phyloP scores from a whole-genome alignment of 2,113 vertebrate species.

The Tenrec ecaudatus region DNA sequence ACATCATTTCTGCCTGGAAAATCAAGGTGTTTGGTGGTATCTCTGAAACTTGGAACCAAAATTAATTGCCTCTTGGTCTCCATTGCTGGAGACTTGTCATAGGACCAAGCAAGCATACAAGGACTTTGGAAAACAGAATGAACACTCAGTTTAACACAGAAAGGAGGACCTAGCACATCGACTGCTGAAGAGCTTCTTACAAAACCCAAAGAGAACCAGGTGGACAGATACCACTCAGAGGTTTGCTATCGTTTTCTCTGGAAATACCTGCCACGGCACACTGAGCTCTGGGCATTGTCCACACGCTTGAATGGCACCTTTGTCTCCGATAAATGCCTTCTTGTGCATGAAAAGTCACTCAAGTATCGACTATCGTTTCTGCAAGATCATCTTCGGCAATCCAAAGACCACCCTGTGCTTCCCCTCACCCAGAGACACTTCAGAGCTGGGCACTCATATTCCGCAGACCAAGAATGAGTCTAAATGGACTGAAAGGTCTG shows the following conservation, averaged over 20 bases:
- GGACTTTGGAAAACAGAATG: slow-evolving; percentile 40
- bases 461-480: slow-evolving; percentile 16
- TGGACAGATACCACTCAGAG: background rate
- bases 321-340: slow-evolving; percentile 36
- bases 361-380: slow-evolving; percentile 2
- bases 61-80: background rate
- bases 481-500: slow-evolving; percentile 24
- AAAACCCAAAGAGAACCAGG: slow-evolving; percentile 46
- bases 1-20: slow-evolving; percentile 43
- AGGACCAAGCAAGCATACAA: background rate
- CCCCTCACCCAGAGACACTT: background rate
- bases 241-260: slow-evolving; percentile 34
- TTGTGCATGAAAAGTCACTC: slow-evolving; percentile 39
- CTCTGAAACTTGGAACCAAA: background rate
- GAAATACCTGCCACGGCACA: background rate
- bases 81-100: background rate
- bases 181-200: slow-evolving; percentile 36
- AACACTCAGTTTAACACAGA: slow-evolving; percentile 69
- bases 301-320: background rate
- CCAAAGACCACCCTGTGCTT: slow-evolving; percentile 42
- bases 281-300: background rate
- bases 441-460: slow-evolving; percentile 46
- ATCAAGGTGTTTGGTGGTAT: background rate
- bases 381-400: slow-evolving; percentile 31
- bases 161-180: slow-evolving; percentile 54